Evolutionary conservation across 2,113 vertebrate genomes (phyloP).

Genomic region (Microcebus ravelobensis): DNA sequence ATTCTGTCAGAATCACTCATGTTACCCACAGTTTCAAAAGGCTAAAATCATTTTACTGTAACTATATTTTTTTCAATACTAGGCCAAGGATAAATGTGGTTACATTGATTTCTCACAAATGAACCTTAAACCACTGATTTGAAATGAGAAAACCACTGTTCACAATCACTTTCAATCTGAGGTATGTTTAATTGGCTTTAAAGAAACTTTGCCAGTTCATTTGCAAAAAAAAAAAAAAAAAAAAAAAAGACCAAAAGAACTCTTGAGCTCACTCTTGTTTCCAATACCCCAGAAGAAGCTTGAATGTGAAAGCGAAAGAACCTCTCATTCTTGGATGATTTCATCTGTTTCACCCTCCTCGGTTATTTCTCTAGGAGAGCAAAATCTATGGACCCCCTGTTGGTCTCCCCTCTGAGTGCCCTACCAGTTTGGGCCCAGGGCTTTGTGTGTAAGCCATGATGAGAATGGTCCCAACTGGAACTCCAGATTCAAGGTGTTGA

Average conservation of each 20-base stretch:
- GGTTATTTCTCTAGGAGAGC: conserved; percentile 18
- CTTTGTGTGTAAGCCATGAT: neutral
- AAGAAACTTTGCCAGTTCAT: conserved; percentile 44
- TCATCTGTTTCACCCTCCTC: neutral
- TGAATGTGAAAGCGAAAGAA: conserved; percentile 45
- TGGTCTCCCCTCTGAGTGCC: neutral
- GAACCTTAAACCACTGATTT: conserved; percentile 57
- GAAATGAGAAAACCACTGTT: conserved; percentile 71
- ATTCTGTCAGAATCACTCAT: conserved; percentile 71
- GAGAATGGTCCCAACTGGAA: neutral
- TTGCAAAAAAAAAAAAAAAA: conserved; percentile 1
- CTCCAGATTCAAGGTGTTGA: neutral
- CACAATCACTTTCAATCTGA: conserved; percentile 66
- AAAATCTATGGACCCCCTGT: neutral
- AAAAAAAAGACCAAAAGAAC: neutral
- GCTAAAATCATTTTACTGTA: conserved; percentile 67
- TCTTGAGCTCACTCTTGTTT: conserved; percentile 5
- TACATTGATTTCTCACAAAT: conserved; percentile 77
- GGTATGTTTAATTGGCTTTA: conserved; percentile 69
- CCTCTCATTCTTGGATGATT: conserved; percentile 2
- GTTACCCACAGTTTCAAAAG: conserved; percentile 67
- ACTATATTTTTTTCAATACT: conserved; percentile 66
- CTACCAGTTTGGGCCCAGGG: no score
- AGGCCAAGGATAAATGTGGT: conserved; percentile 70
- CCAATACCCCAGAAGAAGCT: neutral